phyloP scores from a whole-genome alignment of 2,113 vertebrate species.

The Psephotus haematonotus region DNA sequence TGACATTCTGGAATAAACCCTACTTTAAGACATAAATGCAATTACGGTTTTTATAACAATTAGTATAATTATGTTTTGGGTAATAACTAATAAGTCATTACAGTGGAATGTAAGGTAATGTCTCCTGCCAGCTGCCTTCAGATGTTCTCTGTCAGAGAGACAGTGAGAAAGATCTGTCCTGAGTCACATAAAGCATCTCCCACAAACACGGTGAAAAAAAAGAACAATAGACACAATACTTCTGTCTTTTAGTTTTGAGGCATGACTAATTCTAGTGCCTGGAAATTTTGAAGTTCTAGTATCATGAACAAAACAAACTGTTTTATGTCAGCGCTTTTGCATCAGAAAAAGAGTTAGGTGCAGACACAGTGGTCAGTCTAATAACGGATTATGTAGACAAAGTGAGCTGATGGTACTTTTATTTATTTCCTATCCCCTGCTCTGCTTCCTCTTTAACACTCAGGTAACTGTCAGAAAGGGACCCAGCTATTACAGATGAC shows the following conservation, averaged over 20 bases:
- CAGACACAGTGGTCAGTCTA: neutral
- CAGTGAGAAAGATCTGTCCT: neutral
- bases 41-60: conserved; percentile 49
- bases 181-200: neutral
- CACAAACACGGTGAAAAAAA: neutral
- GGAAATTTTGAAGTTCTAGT: neutral
- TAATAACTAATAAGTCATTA: conserved; percentile 21
- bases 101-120: neutral
- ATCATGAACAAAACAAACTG: neutral
- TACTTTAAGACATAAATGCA: conserved; percentile 52
- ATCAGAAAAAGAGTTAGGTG: neutral
- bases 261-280: neutral
- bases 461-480: conserved; percentile 74
- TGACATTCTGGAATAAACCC: conserved; percentile 43
- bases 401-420: conserved; percentile 42
- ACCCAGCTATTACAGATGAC: conserved; percentile 76
- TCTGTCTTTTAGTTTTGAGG: neutral
- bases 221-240: neutral
- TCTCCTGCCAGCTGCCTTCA: conserved; percentile 1
- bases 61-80: conserved; percentile 34
- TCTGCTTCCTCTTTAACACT: conserved; percentile 72
- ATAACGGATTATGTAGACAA: conserved; percentile 50
- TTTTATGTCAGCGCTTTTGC: neutral
- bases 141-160: neutral
- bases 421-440: conserved; percentile 50